phyloP scores from a whole-genome alignment of 2,113 vertebrate genomes.

The Chascanopsetta lugubris region DNA sequence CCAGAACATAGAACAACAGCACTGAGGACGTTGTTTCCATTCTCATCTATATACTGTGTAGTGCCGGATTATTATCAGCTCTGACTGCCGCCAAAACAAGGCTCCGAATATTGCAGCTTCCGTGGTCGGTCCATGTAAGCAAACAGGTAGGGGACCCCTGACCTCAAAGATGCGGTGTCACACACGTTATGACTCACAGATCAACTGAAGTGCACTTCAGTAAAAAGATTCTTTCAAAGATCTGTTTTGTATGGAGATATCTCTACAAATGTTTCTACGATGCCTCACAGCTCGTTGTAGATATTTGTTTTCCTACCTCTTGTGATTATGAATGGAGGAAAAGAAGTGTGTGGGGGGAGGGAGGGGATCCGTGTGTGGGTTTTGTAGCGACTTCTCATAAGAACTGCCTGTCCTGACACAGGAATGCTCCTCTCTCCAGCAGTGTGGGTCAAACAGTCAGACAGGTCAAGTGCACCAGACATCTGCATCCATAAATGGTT shows the following conservation, averaged over 20 bases:
- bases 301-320: constrained; percentile 58
- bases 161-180: too few species aligned
- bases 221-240: constrained; percentile 44
- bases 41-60: too few species aligned
- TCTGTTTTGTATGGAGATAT: constrained; percentile 37
- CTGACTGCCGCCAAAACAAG: too few species aligned
- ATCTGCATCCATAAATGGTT: constrained; percentile 26
- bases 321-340: constrained; percentile 50
- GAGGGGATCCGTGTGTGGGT: constrained; percentile 31
- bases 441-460: constrained; percentile 31
- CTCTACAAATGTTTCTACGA: constrained; percentile 42
- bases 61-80: too few species aligned
- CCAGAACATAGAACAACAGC: too few species aligned
- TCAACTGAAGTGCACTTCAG: constrained; percentile 31
- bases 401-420: constrained; percentile 30
- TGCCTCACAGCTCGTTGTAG: constrained; percentile 44
- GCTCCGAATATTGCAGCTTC: too few species aligned
- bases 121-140: too few species aligned
- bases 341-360: constrained; percentile 40
- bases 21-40: too few species aligned
- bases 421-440: constrained; percentile 44
- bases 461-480: constrained; percentile 52
- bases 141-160: too few species aligned
- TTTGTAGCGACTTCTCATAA: constrained; percentile 40
- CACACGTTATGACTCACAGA: constrained; percentile 51